Conservation (phyloP, 2,797 vertebrate species). For the Onychomys leucogaster region DNA sequence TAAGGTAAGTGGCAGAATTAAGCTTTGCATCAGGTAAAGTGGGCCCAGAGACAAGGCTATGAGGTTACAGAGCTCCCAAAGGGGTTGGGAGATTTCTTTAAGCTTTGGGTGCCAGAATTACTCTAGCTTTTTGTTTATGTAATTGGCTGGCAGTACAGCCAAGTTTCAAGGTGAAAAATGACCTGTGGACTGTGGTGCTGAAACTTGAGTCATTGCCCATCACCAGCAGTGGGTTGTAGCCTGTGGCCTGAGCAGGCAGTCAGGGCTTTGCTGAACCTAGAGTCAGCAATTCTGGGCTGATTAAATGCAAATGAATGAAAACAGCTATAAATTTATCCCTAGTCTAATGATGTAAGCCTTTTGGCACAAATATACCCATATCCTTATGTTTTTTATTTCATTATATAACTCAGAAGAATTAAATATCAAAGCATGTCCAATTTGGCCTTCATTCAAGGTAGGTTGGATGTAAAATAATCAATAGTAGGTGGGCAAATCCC, state of each 20-base stretch:
- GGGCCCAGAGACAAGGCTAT: background rate
- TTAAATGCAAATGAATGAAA: constrained; percentile 83
- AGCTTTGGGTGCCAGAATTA: constrained; percentile 24
- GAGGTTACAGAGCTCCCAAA: background rate
- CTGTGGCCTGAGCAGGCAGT: constrained; percentile 19
- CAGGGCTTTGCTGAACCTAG: constrained; percentile 50
- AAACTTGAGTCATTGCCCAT: constrained; percentile 15
- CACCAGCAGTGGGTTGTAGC: background rate
- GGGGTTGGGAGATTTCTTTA: background rate
- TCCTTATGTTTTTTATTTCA: constrained; percentile 61
- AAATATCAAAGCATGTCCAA: constrained; percentile 65
- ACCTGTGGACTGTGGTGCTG: constrained; percentile 45
- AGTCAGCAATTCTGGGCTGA: constrained; percentile 72
- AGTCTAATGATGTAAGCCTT: constrained; percentile 63
- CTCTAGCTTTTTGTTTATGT: constrained; percentile 42
- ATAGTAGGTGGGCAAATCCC: background rate
- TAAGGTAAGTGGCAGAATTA: background rate
- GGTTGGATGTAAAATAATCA: background rate
- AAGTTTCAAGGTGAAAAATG: constrained; percentile 76
- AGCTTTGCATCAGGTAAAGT: background rate
- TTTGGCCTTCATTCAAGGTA: constrained; percentile 64
- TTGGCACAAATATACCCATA: constrained; percentile 62
- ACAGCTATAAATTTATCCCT: constrained; percentile 68
- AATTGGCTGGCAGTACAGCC: constrained; percentile 62
- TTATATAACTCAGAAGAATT: constrained; percentile 61